These are phyloP conservation scores for Abramis brama DNA, from an alignment of 2,113 vertebrate genomes.

Conservation along the genomic window DNA sequence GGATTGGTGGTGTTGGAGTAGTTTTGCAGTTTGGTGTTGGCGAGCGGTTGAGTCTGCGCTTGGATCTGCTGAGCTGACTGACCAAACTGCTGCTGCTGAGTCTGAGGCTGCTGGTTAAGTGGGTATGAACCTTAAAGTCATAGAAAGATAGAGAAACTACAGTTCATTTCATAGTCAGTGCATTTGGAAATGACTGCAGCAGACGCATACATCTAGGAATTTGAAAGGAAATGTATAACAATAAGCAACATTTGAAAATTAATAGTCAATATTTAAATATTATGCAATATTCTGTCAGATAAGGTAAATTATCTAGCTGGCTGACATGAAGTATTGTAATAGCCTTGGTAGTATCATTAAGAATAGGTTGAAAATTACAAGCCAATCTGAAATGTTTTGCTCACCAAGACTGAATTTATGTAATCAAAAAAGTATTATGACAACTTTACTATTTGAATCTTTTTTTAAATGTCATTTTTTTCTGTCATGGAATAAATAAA, in stretches of 20 bases:
- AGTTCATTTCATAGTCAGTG: not conserved
- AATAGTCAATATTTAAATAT: not conserved
- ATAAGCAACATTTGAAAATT: no score
- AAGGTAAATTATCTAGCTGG: not conserved
- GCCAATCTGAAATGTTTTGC: no score
- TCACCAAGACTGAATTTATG: not conserved
- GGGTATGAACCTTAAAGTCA: conserved; percentile 37
- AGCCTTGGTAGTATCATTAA: no score
- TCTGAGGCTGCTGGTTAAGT: conserved; percentile 79
- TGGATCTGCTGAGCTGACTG: conserved; percentile 84
- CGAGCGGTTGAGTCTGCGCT: conserved; percentile 78
- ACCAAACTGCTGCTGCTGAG: conserved; percentile 79
- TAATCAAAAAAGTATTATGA: not conserved
- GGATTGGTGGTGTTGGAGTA: conserved; percentile 64
- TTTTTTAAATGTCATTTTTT: no score
- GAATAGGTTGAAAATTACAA: no score
- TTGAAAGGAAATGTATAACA: not conserved
- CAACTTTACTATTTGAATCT: not conserved
- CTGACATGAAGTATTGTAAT: not conserved
- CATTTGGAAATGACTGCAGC: not conserved
- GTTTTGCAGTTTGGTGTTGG: conserved; percentile 71
- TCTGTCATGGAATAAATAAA: no score
- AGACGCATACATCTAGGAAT: not conserved
- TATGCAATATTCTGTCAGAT: not conserved
- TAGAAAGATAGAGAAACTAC: not conserved